Conservation (phyloP, 2,888 invertebrate genomes). For the Keiferia lycopersicella region DNA sequence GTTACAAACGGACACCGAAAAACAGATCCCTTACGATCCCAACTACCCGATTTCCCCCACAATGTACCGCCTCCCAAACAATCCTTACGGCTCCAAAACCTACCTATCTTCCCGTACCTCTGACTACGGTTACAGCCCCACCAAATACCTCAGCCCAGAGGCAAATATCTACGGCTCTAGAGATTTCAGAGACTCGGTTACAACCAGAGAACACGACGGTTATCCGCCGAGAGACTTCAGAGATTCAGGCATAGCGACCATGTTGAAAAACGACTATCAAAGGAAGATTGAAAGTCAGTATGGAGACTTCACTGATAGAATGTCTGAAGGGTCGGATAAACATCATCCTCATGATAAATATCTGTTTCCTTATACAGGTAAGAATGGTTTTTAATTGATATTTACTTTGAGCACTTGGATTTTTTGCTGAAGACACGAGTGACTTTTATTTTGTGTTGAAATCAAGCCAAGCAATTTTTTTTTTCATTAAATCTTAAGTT, state of each 20-base stretch:
- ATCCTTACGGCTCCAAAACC: slow-evolving; percentile 76
- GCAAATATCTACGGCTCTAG: slow-evolving; percentile 67
- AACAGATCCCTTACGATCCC: slow-evolving; percentile 73
- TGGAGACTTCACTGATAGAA: slow-evolving; percentile 82
- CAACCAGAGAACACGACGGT: slow-evolving; percentile 68
- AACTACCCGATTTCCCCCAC: slow-evolving; percentile 76
- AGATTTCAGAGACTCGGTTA: slow-evolving; percentile 65
- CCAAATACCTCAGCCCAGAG: slow-evolving; percentile 67
- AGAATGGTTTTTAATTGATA: slow-evolving; percentile 29
- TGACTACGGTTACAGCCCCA: slow-evolving; percentile 76
- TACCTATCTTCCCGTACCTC: slow-evolving; percentile 71
- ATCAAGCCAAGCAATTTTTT: not conserved
- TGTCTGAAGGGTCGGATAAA: slow-evolving; percentile 87
- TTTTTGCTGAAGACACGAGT: slow-evolving; percentile 1
- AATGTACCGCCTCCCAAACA: slow-evolving; percentile 71
- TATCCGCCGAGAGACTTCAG: slow-evolving; percentile 71
- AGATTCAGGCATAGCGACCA: slow-evolving; percentile 75
- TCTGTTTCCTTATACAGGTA: slow-evolving; percentile 90
- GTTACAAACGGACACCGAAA: slow-evolving; percentile 65
- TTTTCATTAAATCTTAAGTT: not conserved
- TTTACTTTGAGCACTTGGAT: slow-evolving; percentile 1
- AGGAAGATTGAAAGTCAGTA: slow-evolving; percentile 74
- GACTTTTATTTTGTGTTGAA: not conserved
- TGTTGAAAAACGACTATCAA: slow-evolving; percentile 78
- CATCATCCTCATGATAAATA: slow-evolving; percentile 89